Conservation (phyloP, 2,113 vertebrate species). For the Emydocephalus ijimae region DNA sequence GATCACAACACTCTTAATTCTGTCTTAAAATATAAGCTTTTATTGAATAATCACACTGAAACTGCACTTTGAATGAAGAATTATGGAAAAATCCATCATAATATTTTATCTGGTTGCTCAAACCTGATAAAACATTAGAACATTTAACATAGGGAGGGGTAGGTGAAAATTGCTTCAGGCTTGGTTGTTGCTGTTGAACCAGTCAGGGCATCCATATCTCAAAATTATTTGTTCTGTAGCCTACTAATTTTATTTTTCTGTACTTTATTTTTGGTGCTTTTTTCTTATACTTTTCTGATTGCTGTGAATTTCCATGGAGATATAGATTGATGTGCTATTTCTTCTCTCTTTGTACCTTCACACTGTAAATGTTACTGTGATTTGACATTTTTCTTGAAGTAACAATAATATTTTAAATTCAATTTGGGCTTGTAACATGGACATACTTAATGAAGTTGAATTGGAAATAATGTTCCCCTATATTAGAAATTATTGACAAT, state of each 20-base stretch:
- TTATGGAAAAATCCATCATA: background rate
- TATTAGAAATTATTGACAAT: background rate
- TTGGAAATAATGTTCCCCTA: background rate
- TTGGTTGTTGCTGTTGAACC: background rate
- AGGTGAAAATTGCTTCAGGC: background rate
- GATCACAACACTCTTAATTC: background rate
- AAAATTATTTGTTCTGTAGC: background rate
- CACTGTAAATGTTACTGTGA: background rate
- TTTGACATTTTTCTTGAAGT: background rate
- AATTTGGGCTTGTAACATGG: background rate
- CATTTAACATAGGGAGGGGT: background rate
- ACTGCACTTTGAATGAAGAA: background rate
- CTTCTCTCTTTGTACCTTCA: background rate
- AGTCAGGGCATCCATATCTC: background rate
- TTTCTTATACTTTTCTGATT: background rate
- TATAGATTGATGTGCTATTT: background rate
- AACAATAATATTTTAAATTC: background rate
- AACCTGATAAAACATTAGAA: background rate
- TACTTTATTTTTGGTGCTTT: background rate
- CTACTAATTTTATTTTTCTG: background rate
- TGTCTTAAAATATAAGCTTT: background rate
- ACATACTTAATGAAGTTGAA: background rate
- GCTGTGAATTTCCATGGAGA: too few species aligned
- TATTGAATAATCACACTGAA: background rate
- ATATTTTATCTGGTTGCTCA: background rate